Conservation (phyloP, 2,888 invertebrate species). For the Odontothrips loti region DNA sequence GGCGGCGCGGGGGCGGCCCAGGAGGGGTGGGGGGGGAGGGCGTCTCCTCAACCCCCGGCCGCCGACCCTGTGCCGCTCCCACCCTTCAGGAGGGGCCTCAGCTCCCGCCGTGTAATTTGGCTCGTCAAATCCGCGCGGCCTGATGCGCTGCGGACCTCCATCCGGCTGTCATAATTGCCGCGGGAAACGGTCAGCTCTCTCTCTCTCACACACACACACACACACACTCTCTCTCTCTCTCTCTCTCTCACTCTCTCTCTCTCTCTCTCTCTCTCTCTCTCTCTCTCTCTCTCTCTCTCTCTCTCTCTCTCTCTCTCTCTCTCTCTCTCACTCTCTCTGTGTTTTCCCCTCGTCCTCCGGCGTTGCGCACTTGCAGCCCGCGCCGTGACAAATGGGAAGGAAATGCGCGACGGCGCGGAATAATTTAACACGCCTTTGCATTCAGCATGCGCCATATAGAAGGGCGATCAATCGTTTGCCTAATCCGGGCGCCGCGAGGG, state of each 20-base stretch:
- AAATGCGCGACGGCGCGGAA: not conserved
- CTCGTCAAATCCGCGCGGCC: not conserved
- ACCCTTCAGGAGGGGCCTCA: not conserved
- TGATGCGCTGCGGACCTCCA: not conserved
- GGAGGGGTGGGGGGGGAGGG: no score
- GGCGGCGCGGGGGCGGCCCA: no score
- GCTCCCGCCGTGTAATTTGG: not conserved
- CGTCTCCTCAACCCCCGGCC: no score
- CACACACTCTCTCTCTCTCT: not conserved
- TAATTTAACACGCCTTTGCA: not conserved
- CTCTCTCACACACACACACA: not conserved
- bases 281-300: not conserved
- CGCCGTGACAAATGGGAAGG: not conserved
- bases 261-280: not conserved
- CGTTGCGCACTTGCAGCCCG: not conserved
- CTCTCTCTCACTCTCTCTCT: not conserved
- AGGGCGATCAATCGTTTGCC: not conserved
- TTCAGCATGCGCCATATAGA: not conserved
- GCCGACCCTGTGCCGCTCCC: no score
- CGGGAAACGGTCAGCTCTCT: not conserved
- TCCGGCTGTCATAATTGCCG: not conserved
- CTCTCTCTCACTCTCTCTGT: not conserved
- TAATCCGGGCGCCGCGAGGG: not conserved
- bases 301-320: not conserved
- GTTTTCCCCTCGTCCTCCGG: not conserved